These are phyloP conservation scores for Pristis pectinata DNA, from an alignment of 2,797 vertebrate species.

Conservation along the genomic window DNA sequence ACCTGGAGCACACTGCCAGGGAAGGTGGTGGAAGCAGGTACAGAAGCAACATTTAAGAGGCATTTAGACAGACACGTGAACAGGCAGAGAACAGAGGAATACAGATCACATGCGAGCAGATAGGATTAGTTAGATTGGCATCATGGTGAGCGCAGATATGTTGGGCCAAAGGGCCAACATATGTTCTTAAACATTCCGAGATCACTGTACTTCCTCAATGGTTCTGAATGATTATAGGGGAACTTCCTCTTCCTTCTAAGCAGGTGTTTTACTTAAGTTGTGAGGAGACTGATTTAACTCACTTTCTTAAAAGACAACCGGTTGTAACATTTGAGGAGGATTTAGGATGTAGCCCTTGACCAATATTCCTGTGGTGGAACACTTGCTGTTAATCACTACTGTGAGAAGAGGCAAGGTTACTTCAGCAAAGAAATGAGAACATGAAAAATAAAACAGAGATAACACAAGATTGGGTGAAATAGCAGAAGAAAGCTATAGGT, in stretches of 20 bases:
- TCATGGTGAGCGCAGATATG: too few relatives aligned
- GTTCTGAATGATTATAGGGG: background rate
- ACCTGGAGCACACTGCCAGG: too few relatives aligned
- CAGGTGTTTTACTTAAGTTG: background rate
- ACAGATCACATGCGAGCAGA: too few relatives aligned
- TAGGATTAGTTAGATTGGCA: too few relatives aligned
- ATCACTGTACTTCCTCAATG: background rate
- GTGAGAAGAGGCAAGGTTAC: background rate
- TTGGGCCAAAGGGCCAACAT: too few relatives aligned
- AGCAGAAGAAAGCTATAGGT: background rate
- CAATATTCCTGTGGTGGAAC: background rate
- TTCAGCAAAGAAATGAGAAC: background rate
- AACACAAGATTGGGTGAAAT: background rate
- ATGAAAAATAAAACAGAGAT: background rate
- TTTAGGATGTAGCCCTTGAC: background rate
- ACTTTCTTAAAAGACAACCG: background rate
- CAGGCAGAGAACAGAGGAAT: too few relatives aligned
- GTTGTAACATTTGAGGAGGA: background rate
- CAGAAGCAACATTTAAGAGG: too few relatives aligned
- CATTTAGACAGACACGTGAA: too few relatives aligned
- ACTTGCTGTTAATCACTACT: background rate
- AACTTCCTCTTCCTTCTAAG: background rate
- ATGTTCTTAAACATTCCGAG: background rate
- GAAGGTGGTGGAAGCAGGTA: too few relatives aligned
- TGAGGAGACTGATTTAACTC: background rate